Evolutionary conservation across 2,113 vertebrate genomes (phyloP).

Genomic region (Solea solea): DNA sequence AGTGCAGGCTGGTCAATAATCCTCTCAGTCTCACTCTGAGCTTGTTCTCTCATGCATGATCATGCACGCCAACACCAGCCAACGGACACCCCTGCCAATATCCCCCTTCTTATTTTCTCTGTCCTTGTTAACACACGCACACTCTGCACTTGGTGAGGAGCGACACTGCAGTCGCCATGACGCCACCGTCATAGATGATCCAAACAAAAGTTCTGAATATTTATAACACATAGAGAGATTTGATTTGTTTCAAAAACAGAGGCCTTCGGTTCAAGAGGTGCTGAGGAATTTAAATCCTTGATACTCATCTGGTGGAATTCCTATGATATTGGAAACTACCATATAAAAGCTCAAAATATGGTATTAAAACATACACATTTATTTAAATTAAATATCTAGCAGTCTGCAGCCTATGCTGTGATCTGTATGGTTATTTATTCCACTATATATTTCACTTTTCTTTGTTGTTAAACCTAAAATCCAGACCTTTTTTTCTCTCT

Average conservation of each 20-base stretch:
- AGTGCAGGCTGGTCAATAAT: conserved; percentile 56
- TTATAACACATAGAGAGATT: background rate
- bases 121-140: conserved; percentile 3
- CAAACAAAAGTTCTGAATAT: background rate
- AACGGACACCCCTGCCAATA: conserved; percentile 50
- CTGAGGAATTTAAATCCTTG: background rate
- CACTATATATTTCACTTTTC: too few species aligned
- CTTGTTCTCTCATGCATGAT: conserved; percentile 65
- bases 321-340: background rate
- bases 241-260: background rate
- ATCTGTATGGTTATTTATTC: conserved; percentile 5
- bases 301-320: background rate
- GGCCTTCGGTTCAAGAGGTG: too few species aligned
- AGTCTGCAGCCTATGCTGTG: background rate
- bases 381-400: background rate
- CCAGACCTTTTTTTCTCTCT: background rate
- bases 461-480: background rate
- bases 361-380: background rate
- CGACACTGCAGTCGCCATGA: background rate
- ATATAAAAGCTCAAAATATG: background rate
- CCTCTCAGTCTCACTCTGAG: conserved; percentile 66
- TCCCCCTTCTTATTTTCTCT: background rate
- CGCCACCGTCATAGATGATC: background rate
- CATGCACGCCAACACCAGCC: conserved; percentile 65
- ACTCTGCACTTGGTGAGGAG: background rate